A percentile compares a stretch with the other conserved stretches of the same genome.
These are phyloP conservation scores for Dipodomys ordii DNA, from an alignment of 2,113 vertebrate species.

Conservation along the genomic window DNA sequence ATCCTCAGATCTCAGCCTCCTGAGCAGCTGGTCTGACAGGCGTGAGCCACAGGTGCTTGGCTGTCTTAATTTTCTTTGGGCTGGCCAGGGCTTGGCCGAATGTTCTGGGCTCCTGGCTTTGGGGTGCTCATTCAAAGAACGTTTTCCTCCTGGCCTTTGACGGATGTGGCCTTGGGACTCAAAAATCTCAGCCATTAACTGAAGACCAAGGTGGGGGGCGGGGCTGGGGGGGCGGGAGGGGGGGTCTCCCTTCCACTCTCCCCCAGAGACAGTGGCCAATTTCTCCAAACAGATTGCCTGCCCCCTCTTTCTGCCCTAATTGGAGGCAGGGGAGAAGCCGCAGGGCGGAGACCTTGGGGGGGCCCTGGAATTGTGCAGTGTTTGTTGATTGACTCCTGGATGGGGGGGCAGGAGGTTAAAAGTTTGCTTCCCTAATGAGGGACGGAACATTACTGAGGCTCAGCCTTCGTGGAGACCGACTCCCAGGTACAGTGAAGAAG, in stretches of 20 bases:
- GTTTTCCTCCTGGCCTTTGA: neutral
- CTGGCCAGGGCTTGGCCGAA: neutral
- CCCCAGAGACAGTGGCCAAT: no score
- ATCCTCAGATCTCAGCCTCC: no score
- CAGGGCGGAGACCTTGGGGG: neutral
- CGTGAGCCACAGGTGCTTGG: no score
- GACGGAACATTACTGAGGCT: no score
- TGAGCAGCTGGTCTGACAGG: no score
- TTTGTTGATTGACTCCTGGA: no score
- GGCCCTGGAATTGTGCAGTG: neutral
- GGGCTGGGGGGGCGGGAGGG: no score
- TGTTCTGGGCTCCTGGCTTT: neutral
- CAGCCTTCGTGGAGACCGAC: no score
- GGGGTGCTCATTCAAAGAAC: neutral
- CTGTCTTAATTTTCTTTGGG: neutral
- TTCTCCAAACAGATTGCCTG: no score
- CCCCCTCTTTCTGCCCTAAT: neutral
- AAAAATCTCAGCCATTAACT: no score
- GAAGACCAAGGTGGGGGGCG: no score
- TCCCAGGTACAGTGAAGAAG: neutral
- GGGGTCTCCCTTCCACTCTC: no score
- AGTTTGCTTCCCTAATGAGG: neutral
- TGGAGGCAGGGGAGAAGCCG: conserved; percentile 24
- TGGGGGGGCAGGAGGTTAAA: neutral
- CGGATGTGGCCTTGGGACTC: neutral